phyloP scores from a whole-genome alignment of 2,113 vertebrate species.

The Clarias gariepinus region DNA sequence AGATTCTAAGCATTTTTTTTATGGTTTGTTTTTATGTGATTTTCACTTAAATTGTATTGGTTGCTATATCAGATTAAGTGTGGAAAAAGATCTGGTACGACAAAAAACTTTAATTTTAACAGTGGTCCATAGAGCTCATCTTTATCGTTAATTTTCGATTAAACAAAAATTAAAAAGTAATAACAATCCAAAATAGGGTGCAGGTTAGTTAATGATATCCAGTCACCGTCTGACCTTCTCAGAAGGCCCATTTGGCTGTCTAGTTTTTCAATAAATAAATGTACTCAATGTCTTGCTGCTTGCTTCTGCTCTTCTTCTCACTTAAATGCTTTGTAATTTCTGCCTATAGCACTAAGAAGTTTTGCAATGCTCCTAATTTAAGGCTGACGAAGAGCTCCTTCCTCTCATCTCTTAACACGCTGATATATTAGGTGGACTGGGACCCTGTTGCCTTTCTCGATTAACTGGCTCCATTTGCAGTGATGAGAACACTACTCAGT shows the following conservation, averaged over 20 bases:
- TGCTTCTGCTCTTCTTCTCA: constrained; percentile 24
- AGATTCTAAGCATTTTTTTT: no score
- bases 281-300: constrained; percentile 14
- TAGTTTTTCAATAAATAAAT: not conserved
- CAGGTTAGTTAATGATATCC: not conserved
- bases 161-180: constrained; percentile 34
- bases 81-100: no score
- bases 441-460: constrained; percentile 34
- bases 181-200: not conserved
- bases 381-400: constrained; percentile 19
- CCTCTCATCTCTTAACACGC: constrained; percentile 26
- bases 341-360: constrained; percentile 17
- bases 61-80: no score
- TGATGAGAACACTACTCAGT: constrained; percentile 26
- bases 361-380: constrained; percentile 40
- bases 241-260: constrained; percentile 7
- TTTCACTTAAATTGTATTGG: not conserved
- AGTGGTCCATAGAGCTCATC: constrained; percentile 64
- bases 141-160: constrained; percentile 61
- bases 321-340: constrained; percentile 37
- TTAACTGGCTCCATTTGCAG: constrained; percentile 30
- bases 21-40: not conserved
- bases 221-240: not conserved
- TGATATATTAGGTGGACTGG: constrained; percentile 24
- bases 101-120: not conserved